Conservation (phyloP, 2,888 invertebrate genomes). For the Diadromus collaris region DNA sequence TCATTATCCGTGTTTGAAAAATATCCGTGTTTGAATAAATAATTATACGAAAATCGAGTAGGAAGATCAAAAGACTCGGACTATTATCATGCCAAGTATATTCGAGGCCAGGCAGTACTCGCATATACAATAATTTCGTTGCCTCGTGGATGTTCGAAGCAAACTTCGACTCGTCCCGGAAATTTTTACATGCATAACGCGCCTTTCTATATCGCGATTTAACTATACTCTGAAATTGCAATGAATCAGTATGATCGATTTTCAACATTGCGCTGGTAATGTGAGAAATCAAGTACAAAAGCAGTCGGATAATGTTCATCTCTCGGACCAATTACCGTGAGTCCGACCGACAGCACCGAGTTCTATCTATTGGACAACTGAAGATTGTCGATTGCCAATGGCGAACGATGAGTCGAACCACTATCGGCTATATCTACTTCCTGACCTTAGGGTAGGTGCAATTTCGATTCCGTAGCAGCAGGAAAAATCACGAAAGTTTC, state of each 20-base stretch:
- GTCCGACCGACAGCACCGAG: conserved; percentile 19
- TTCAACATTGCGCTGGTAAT: conserved; percentile 31
- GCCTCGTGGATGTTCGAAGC: background rate
- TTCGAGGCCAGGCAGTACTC: background rate
- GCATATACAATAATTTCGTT: background rate
- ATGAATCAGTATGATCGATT: conserved; percentile 59
- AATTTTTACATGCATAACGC: background rate
- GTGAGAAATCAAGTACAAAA: conserved; percentile 6
- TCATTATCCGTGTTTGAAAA: conserved; percentile 6
- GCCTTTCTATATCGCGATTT: background rate
- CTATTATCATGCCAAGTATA: background rate
- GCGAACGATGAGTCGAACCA: background rate
- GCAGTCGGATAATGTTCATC: conserved; percentile 1
- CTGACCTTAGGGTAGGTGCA: conserved; percentile 21
- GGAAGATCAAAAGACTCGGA: background rate
- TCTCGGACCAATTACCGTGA: conserved; percentile 2
- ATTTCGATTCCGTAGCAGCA: conserved; percentile 42
- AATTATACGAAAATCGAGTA: conserved; percentile 3
- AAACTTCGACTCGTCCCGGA: background rate
- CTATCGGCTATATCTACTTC: background rate
- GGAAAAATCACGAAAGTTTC: conserved; percentile 54
- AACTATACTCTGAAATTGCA: conserved; percentile 48
- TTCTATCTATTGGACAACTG: conserved; percentile 5
- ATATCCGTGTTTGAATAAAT: background rate
- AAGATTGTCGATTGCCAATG: conserved; percentile 39